Percentiles rank a stretch among this genome's conserved stretches.
Evolutionary conservation across 2,113 vertebrate genomes (phyloP).

Genomic region (Crotalus viridis): DNA sequence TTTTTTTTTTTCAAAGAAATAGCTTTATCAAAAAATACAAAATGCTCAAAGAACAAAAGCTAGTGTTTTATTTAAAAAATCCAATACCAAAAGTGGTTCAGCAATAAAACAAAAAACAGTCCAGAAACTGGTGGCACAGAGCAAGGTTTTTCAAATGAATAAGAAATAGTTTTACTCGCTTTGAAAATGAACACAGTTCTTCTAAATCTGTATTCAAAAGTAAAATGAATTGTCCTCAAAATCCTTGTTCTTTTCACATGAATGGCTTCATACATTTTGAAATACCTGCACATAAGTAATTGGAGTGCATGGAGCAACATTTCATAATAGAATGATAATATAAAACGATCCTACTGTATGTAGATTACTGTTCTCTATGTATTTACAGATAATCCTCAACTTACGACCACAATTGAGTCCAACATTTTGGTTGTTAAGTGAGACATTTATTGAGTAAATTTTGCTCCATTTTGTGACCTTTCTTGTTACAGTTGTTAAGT

Average conservation of each 20-base stretch:
- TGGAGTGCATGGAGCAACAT: neutral
- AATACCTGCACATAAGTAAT: neutral
- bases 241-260: neutral
- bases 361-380: neutral
- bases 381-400: neutral
- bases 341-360: neutral
- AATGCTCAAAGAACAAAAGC: conserved; percentile 14
- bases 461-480: too few relatives aligned
- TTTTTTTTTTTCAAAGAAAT: conserved; percentile 23
- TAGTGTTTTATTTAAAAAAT: conserved; percentile 62
- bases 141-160: neutral
- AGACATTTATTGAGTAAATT: too few relatives aligned
- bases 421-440: too few relatives aligned
- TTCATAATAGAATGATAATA: neutral
- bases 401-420: too few relatives aligned
- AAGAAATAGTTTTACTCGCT: neutral
- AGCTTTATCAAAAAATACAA: neutral
- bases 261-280: neutral
- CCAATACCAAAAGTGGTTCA: neutral
- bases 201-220: neutral
- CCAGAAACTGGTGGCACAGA: neutral
- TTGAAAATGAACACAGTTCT: neutral
- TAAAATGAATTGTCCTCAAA: neutral
- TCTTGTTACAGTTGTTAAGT: too few relatives aligned
- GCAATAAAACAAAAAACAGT: neutral